A percentile compares a stretch with the other conserved stretches of the same genome.
Conservation (phyloP, 2,113 vertebrate genomes). For the Meles meles region DNA sequence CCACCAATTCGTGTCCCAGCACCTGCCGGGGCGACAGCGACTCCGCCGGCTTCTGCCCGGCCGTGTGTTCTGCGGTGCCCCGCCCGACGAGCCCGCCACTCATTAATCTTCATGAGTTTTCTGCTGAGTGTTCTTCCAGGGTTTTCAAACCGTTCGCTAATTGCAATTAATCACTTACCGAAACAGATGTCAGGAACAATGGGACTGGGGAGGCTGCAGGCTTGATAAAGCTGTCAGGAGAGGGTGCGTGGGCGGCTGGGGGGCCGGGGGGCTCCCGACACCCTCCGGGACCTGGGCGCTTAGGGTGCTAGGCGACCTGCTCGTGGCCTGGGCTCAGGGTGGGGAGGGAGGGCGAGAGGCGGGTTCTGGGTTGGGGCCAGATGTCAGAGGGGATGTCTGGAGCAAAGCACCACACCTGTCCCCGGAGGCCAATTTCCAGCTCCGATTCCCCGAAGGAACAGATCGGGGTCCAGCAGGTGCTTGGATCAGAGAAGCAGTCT, state of each 20-base stretch:
- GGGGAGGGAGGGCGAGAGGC: too few species aligned
- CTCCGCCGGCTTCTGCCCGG: background rate
- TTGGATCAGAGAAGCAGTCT: background rate
- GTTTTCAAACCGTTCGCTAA: constrained; percentile 97
- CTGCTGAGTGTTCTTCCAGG: constrained; percentile 95
- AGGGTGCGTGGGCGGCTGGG: constrained; percentile 69
- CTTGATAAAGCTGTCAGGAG: constrained; percentile 91
- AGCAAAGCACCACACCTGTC: rapidly evolving
- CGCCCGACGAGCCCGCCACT: constrained; percentile 90
- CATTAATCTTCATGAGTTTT: constrained; percentile 98
- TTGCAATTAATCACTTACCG: constrained; percentile 99
- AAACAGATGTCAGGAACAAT: constrained; percentile 99
- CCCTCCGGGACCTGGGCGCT: constrained; percentile 68
- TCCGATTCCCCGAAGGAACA: background rate
- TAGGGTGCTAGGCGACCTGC: constrained; percentile 65
- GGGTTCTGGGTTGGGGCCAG: rapidly evolving
- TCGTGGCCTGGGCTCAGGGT: constrained; percentile 33
- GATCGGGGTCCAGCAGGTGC: background rate
- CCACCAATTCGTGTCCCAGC: background rate
- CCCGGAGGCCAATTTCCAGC: background rate
- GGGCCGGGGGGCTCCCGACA: constrained; percentile 36
- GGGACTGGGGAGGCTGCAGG: constrained; percentile 86
- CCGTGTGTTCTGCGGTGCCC: constrained; percentile 70
- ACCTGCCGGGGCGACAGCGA: constrained; percentile 54
- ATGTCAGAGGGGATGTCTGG: background rate